Base-by-base conservation (phyloP, 2,113 vertebrate genomes). In the Saccopteryx leptura region DNA sequence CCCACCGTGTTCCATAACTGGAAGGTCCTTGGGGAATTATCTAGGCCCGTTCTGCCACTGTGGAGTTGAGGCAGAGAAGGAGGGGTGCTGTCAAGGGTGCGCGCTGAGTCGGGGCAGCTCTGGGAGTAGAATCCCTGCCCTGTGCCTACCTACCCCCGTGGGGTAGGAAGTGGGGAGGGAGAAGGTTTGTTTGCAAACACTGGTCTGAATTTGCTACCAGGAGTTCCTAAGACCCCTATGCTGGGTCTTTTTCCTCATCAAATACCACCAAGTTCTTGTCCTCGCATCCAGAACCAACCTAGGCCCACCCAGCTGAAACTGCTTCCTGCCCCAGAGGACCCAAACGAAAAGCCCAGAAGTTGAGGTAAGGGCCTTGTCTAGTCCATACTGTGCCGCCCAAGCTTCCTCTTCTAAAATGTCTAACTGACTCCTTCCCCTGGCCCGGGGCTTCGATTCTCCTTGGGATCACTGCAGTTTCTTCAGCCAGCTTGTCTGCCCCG, bases 31-130 rank as follows among this genome's bases (percentile, higher is more conserved):
- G 26, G 74, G 58, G 61, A 80, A 17, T 46, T 46, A 33, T 56
- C 39, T 61, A 31, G 11, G 63, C 11, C 68, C 72, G 13, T 19
- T 82, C 5, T 86, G 19, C 19, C 9, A 18, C 19, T 33, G 14
- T 13, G 18, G 26, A 52, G 76, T n/a, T 14, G 21, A 60, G n/a
- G 33, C 69, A 83, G 78, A 54, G 15, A 72, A 68, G 52, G 31
- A 31, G 76, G 50, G 4, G 24, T 12, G 6, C 8, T 71, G 26
- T 7, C 31, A 8, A 84, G 63, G 15, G 24, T 11, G 28, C 31
- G 17, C 0, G 0, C 4, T 13, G 18, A 31, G 33, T 19, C 68
- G 21, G 12, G 50, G 74, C 21, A 52, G 17, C 0, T 0, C 74
- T 82, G 50, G 33, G n/a, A 17, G 33, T 89, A 23, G 85, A 71